These are phyloP conservation scores for Papilio demoleus DNA, from an alignment of 2,888 invertebrate genomes.

Conservation along the genomic window DNA sequence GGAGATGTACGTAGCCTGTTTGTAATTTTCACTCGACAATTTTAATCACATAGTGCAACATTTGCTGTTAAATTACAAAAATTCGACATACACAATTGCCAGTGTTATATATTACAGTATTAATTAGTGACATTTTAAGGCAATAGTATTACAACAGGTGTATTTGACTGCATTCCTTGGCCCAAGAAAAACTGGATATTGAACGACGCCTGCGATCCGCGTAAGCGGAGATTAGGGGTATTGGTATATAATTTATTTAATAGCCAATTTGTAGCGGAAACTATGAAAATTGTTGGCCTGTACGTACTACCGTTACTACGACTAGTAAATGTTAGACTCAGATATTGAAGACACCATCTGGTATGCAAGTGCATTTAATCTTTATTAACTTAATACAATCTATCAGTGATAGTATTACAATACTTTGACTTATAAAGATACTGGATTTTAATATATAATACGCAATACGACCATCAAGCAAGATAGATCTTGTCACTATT, in stretches of 20 bases:
- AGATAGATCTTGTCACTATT: too few relatives aligned
- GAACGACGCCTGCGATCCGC: conserved; percentile 57
- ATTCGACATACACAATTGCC: too few relatives aligned
- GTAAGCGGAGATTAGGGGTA: conserved; percentile 63
- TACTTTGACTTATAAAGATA: too few relatives aligned
- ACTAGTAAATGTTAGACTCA: neutral
- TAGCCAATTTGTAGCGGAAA: conserved; percentile 44
- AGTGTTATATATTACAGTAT: conserved; percentile 44
- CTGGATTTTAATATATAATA: too few relatives aligned
- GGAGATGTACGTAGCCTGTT: too few relatives aligned
- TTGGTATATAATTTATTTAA: conserved; percentile 65
- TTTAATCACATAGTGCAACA: too few relatives aligned
- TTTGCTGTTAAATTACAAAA: too few relatives aligned
- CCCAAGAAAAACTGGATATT: conserved; percentile 78
- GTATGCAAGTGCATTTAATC: too few relatives aligned
- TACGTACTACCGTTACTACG: neutral
- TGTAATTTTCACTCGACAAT: too few relatives aligned
- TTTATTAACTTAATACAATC: too few relatives aligned
- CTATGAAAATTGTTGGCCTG: conserved; percentile 15
- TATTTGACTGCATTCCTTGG: conserved; percentile 74
- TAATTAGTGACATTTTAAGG: conserved; percentile 59
- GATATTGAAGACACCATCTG: neutral
- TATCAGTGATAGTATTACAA: too few relatives aligned
- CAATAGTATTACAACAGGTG: conserved; percentile 65
- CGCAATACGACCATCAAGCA: too few relatives aligned